These are phyloP conservation scores for Bombylius discolor DNA, from an alignment of 2,888 invertebrate species.

Conservation along the genomic window DNA sequence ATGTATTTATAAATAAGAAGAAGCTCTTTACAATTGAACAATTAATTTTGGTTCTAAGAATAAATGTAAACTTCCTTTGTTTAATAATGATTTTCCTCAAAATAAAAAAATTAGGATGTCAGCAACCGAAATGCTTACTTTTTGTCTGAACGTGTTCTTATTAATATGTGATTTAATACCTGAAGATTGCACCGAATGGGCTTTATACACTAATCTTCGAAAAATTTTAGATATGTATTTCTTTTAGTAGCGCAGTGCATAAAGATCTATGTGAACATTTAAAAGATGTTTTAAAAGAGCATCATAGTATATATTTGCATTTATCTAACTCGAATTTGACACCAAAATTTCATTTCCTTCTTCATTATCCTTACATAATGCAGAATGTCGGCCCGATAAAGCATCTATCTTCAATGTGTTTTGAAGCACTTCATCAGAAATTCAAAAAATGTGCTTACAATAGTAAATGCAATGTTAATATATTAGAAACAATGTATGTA, in stretches of 20 bases:
- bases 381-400: constrained; percentile 12
- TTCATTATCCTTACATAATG: constrained; percentile 16
- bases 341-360: constrained; percentile 16
- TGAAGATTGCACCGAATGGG: not conserved
- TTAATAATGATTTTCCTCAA: not conserved
- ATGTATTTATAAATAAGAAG: not conserved
- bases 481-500: not conserved
- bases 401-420: constrained; percentile 13
- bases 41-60: not conserved
- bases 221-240: constrained; percentile 2
- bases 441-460: constrained; percentile 7
- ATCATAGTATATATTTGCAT: constrained; percentile 10
- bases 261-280: not conserved
- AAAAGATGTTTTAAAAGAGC: constrained; percentile 11
- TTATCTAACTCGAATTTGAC: constrained; percentile 11
- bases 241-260: not conserved
- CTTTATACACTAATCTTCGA: not conserved
- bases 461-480: constrained; percentile 2
- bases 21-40: constrained; percentile 1
- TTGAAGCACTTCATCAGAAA: constrained; percentile 15
- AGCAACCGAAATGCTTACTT: constrained; percentile 1
- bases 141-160: not conserved
- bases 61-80: not conserved
- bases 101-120: constrained; percentile 1
- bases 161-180: constrained; percentile 3